Conservation (phyloP, 2,797 vertebrate genomes). For the Notolabrus celidotus region DNA sequence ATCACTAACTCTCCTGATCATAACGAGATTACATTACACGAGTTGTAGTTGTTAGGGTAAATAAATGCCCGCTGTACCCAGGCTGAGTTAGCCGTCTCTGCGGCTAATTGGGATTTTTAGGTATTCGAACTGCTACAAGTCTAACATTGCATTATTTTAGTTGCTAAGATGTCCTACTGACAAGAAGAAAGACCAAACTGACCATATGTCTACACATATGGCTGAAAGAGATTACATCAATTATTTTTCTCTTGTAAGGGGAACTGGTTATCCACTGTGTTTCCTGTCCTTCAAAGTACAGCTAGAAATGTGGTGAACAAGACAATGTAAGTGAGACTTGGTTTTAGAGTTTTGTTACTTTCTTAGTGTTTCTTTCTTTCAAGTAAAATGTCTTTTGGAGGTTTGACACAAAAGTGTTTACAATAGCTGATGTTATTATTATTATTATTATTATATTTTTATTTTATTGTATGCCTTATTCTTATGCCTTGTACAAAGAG, state of each 20-base stretch:
- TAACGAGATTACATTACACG: conserved; percentile 3
- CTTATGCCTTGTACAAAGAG: too few relatives aligned
- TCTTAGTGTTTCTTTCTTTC: too few relatives aligned
- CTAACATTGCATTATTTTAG: conserved; percentile 33
- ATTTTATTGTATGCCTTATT: too few relatives aligned
- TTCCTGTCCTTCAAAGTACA: conserved; percentile 15
- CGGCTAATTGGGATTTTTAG: conserved; percentile 43
- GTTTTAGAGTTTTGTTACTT: conserved; percentile 2
- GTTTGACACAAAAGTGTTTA: too few relatives aligned
- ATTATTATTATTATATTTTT: too few relatives aligned
- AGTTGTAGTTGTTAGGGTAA: conserved; percentile 6
- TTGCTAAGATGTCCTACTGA: conserved; percentile 24
- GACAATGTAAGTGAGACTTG: not conserved
- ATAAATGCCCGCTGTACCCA: conserved; percentile 1
- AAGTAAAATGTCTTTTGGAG: too few relatives aligned
- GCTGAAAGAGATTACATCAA: conserved; percentile 66
- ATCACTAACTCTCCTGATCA: conserved; percentile 6
- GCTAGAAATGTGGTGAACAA: not conserved
- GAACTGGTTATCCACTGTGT: conserved; percentile 25
- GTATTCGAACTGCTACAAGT: conserved; percentile 29
- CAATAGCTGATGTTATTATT: too few relatives aligned
- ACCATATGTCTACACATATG: conserved; percentile 71
- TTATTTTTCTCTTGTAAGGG: conserved; percentile 59
- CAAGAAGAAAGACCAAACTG: conserved; percentile 29
- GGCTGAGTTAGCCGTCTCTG: conserved; percentile 30